These are phyloP conservation scores for Eidolon helvum DNA, from an alignment of 2,113 vertebrate species.

Conservation along the genomic window DNA sequence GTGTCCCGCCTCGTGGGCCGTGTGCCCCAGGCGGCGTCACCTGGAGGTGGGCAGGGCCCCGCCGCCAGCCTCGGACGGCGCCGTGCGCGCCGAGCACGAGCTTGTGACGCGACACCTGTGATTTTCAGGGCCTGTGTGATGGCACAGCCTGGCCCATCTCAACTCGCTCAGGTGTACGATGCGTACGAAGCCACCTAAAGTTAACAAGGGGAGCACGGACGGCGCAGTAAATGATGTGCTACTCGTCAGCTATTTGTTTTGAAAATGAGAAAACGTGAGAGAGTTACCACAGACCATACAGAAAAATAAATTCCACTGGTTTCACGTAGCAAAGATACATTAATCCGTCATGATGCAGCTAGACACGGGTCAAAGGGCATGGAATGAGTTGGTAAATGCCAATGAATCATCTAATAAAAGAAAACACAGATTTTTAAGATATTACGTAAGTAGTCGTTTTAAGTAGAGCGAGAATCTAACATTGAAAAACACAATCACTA, in stretches of 20 bases:
- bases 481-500: background rate
- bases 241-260: background rate
- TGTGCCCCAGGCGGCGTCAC: background rate
- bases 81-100: no score
- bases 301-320: background rate
- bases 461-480: background rate
- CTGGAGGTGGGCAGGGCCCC: background rate
- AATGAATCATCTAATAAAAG: background rate
- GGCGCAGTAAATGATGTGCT: background rate
- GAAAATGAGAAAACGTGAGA: background rate
- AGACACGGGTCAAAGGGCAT: background rate
- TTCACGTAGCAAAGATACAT: no score
- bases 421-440: background rate
- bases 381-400: background rate
- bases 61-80: background rate
- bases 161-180: no score
- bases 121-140: background rate
- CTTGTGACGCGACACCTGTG: accelerated
- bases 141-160: background rate
- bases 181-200: background rate
- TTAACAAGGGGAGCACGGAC: background rate
- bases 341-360: background rate
- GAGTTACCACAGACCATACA: no score
- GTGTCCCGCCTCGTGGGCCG: background rate
- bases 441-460: background rate